Evolutionary conservation across 2,888 invertebrate genomes (phyloP).

Genomic region (Nymphalis polychloros): DNA sequence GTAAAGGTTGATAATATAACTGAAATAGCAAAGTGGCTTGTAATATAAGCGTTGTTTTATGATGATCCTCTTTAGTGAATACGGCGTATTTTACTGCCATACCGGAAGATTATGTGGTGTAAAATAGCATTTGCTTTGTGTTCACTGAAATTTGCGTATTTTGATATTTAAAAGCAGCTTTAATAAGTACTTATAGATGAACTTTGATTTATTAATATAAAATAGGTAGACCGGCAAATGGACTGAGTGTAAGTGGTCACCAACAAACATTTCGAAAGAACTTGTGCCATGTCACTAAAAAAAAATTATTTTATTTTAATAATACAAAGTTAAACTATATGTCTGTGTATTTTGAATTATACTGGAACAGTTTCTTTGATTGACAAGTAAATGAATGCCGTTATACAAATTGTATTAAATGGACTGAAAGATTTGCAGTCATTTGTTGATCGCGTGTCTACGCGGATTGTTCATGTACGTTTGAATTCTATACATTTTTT

Average conservation of each 20-base stretch:
- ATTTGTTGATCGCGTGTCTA: conserved; percentile 5
- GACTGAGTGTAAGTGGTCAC: too few relatives aligned
- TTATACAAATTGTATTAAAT: conserved; percentile 16
- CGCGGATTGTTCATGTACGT: not conserved
- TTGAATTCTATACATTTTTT: conserved; percentile 3
- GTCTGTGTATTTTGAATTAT: not conserved
- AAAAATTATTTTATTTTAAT: too few relatives aligned
- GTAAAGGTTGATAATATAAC: not conserved
- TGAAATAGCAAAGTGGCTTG: not conserved
- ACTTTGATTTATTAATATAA: too few relatives aligned
- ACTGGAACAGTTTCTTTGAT: conserved; percentile 4
- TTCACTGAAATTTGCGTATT: not conserved
- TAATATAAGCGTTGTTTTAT: conserved; percentile 9
- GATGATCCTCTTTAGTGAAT: not conserved
- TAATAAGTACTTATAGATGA: too few relatives aligned
- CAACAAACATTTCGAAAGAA: too few relatives aligned
- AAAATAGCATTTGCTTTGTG: not conserved
- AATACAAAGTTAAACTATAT: not conserved
- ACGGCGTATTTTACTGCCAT: not conserved
- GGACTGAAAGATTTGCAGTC: not conserved
- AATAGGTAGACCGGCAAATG: too few relatives aligned
- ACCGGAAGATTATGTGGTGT: not conserved
- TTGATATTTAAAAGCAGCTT: not conserved
- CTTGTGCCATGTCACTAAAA: too few relatives aligned
- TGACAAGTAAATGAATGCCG: conserved; percentile 30